Conservation (phyloP, 2,113 vertebrate species). For the Chamaetylas fuelleborni region DNA sequence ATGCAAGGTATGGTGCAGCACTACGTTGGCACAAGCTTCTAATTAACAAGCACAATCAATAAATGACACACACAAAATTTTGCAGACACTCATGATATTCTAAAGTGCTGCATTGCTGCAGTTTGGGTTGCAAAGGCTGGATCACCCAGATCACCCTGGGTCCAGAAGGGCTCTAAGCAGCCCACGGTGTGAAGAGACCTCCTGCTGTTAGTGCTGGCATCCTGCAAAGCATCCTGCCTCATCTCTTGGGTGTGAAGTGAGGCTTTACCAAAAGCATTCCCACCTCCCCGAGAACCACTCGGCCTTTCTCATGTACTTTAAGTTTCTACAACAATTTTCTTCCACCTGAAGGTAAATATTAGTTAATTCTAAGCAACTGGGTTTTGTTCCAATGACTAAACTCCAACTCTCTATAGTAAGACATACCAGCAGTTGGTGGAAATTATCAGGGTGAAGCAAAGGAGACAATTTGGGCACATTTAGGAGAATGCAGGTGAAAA, state of each 20-base stretch:
- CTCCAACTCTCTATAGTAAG: background rate
- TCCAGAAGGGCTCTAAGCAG: rapidly evolving
- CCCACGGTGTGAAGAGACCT: background rate
- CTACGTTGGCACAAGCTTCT: background rate
- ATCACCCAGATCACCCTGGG: background rate
- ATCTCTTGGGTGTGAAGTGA: background rate
- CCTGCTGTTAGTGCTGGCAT: background rate
- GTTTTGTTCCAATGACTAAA: background rate
- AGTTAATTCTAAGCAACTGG: background rate
- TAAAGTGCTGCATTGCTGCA: background rate
- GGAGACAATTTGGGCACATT: background rate
- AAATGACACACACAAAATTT: background rate
- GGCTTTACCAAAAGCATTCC: background rate
- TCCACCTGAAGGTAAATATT: background rate
- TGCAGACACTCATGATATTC: background rate
- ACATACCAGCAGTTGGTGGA: background rate
- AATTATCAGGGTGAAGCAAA: background rate
- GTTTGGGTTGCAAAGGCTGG: background rate
- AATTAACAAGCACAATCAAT: background rate
- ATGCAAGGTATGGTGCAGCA: background rate
- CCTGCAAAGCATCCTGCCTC: background rate
- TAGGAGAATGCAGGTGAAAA: background rate
- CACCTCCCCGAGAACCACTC: background rate
- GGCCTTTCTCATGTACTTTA: background rate
- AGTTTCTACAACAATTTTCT: background rate